A percentile compares a stretch with the other conserved stretches of the same genome.
Evolutionary conservation across 2,113 vertebrate genomes (phyloP).

Genomic region (Chaenocephalus aceratus): DNA sequence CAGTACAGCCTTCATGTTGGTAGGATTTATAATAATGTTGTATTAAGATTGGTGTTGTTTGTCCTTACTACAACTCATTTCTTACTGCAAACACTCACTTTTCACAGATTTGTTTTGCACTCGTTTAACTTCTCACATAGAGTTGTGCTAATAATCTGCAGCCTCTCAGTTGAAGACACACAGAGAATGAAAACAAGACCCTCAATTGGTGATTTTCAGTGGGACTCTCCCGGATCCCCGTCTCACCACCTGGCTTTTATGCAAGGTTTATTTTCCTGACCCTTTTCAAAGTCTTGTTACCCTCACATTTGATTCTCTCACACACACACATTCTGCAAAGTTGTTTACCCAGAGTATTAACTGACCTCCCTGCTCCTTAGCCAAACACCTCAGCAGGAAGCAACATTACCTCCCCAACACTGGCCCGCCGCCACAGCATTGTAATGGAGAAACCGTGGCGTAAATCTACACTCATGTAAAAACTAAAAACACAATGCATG

Average conservation of each 20-base stretch:
- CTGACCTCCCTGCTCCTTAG: constrained; percentile 62
- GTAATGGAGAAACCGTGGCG: constrained; percentile 50
- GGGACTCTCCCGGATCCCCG: constrained; percentile 34
- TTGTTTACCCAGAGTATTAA: constrained; percentile 62
- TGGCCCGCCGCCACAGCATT: constrained; percentile 58
- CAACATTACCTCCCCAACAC: constrained; percentile 30
- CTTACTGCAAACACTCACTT: background rate
- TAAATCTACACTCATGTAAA: constrained; percentile 26
- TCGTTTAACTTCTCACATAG: background rate
- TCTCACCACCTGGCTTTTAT: constrained; percentile 32
- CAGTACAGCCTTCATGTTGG: background rate
- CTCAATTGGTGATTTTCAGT: constrained; percentile 62
- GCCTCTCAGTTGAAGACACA: background rate
- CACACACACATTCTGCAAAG: constrained; percentile 21
- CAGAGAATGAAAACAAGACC: constrained; percentile 58
- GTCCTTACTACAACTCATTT: too few relatives aligned
- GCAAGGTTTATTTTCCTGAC: constrained; percentile 68
- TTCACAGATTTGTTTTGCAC: background rate
- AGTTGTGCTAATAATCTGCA: constrained; percentile 35
- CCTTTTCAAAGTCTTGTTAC: constrained; percentile 20
- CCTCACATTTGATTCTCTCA: constrained; percentile 22
- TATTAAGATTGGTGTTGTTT: background rate
- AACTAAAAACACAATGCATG: constrained; percentile 50
- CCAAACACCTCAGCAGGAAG: constrained; percentile 71
- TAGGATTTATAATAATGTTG: background rate